These are phyloP conservation scores for Melolontha melolontha DNA, from an alignment of 2,888 invertebrate genomes.

Conservation along the genomic window DNA sequence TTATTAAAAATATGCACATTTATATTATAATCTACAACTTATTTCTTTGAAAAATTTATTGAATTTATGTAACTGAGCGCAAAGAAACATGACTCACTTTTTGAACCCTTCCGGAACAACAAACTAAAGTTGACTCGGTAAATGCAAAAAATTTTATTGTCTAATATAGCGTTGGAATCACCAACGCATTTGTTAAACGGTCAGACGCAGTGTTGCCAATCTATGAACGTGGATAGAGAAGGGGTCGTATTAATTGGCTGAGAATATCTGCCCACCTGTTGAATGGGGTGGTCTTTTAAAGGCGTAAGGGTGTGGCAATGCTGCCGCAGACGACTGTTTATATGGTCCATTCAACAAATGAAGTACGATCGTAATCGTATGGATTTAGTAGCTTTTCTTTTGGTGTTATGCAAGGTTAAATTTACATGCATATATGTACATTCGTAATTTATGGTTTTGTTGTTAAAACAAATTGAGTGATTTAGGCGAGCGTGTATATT, in stretches of 20 bases:
- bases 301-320: slow-evolving; percentile 33
- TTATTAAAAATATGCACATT: too few relatives aligned
- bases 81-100: slow-evolving; percentile 12
- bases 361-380: slow-evolving; percentile 3
- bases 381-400: slow-evolving; percentile 6
- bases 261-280: slow-evolving; percentile 30
- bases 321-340: slow-evolving; percentile 14
- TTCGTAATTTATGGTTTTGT: neutral
- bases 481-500: too few relatives aligned
- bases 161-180: slow-evolving; percentile 32
- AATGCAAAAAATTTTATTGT: neutral
- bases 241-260: slow-evolving; percentile 32
- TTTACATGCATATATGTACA: neutral
- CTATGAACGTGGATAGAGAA: slow-evolving; percentile 11
- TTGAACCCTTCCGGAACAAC: neutral
- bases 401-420: neutral
- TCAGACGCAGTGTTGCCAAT: slow-evolving; percentile 29
- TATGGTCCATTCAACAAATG: slow-evolving; percentile 13
- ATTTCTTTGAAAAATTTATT: too few relatives aligned
- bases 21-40: too few relatives aligned
- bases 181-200: slow-evolving; percentile 22
- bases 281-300: slow-evolving; percentile 33
- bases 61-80: too few relatives aligned
- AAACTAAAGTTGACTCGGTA: slow-evolving; percentile 2
- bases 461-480: too few relatives aligned